Base-by-base conservation (phyloP, 2,888 invertebrate species). In the Volucella bombylans region DNA sequence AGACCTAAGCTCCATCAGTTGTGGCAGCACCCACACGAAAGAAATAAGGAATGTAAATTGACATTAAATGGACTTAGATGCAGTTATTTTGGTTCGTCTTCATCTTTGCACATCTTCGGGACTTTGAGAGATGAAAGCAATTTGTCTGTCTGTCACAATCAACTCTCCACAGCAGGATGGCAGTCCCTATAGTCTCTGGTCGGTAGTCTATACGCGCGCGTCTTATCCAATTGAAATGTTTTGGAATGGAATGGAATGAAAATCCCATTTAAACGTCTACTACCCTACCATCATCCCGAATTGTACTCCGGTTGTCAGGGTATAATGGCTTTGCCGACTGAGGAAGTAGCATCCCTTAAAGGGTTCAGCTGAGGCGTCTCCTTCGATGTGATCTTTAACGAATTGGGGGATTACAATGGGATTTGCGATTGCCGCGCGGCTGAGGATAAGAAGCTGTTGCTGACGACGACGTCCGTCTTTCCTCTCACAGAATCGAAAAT, bases 21-120 rank as follows among this genome's bases (percentile, higher is more conserved):
- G 62, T 23, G 10, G 14, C 61, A 55, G 31, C 10, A 18, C 52
- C 68, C 69, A 54, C 69, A 39, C 57, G 49, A 14, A 6, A 31
- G 31, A 31, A 31, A 31, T 59, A 71, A 52, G 31, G 73, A 79
- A 82, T 82, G 82, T 78, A 82, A 82, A 82, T 79, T 79, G 82
- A 79, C 82, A 79, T 82, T 69, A 79, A 82, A 82, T 82, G 73
- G 82, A 82, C 82, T 78, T 65, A 82, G 82, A 73, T 82, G 78
- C 82, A 78, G 73, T 73, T 69, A 74, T 79, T 54, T 69, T 45
- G 54, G 31, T 14, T 15, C 50, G 39, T 52, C 65, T 74, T 77
- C 49, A 69, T 64, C 71, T 61, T 67, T 31, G 49, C 47, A 38
- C 47, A 43, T 15, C 49, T 39, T 31, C 47, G 1, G 9, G 12